Base-by-base conservation (phyloP, 2,113 vertebrate genomes). In the Corythornis madagascariensis region DNA sequence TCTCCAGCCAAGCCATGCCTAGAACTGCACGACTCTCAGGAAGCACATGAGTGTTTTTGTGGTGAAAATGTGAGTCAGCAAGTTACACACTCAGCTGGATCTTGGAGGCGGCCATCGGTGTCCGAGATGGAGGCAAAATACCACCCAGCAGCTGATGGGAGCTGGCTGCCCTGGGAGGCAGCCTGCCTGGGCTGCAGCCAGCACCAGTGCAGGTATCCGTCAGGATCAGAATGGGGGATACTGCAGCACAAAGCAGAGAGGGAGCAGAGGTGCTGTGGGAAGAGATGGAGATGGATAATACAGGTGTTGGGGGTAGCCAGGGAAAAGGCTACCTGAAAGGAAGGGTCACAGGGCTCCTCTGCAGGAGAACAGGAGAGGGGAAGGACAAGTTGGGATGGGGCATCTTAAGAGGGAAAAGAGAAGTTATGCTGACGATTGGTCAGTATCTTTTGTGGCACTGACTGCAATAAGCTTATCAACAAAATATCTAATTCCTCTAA, bases 41-140 rank as follows among this genome's bases (percentile, higher is more conserved):
- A 94, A 94, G 61, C 73, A 80, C 60, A 13, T 1, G 75, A 94
- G 56, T 2, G 16, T 31, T 85, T 91, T 83, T 80, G 60, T 71
- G 85, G 75, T 60, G 79, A 80, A 95, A 95, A 94, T 52, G 43
- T 95, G 89, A 95, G 72, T 95, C 95, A 95, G 92, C 95, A 95
- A 74, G 64, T 83, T 92, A 75, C 95, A 47, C 65, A 16, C 75
- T 89, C 90, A 74, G 93, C 71, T 83, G 82, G 60, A 92, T 91
- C 67, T 67, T 88, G 75, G 56, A 95, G 85, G 73, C 22, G 0
- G 50, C 6, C 0, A 0, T 38, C 42, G 81, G 71, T 76, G 74
- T 35, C 74, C 82, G 87, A 79, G 57, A 69, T 2, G 0, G 79
- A 95, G 82, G 40, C 1, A 2, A 93, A 95, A 95, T 70, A 65